A percentile compares a stretch with the other conserved stretches of the same genome.
Evolutionary conservation across 2,797 vertebrate genomes (phyloP).

Genomic region (Melanotaenia parkinsoni): DNA sequence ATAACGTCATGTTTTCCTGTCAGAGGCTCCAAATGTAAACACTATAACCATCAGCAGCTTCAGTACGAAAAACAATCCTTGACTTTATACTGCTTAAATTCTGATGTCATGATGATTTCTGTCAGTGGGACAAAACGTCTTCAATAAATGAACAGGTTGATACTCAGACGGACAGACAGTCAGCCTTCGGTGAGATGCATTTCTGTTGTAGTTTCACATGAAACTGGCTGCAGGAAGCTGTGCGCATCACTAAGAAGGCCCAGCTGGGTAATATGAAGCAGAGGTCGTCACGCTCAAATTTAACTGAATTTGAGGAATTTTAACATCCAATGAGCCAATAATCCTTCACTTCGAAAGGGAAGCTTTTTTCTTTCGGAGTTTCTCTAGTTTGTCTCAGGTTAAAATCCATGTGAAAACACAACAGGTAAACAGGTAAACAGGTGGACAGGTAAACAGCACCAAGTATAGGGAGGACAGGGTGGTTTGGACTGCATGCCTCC

Average conservation of each 20-base stretch:
- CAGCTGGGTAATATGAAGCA: too few relatives aligned
- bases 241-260: not conserved
- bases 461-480: constrained; percentile 88
- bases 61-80: constrained; percentile 44
- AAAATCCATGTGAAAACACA: constrained; percentile 81
- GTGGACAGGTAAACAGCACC: constrained; percentile 81
- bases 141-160: constrained; percentile 57
- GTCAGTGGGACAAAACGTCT: constrained; percentile 42
- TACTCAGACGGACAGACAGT: constrained; percentile 82
- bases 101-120: constrained; percentile 13
- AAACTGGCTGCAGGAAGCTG: constrained; percentile 63
- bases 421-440: constrained; percentile 64
- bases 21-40: not conserved
- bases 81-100: constrained; percentile 43
- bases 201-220: constrained; percentile 98
- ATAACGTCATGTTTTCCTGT: constrained; percentile 7
- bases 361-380: not conserved
- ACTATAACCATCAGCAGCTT: constrained; percentile 39
- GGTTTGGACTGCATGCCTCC: constrained; percentile 64
- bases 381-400: constrained; percentile 24
- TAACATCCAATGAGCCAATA: too few relatives aligned
- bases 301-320: too few relatives aligned
- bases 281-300: too few relatives aligned
- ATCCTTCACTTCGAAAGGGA: not conserved
- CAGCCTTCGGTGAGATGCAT: constrained; percentile 92